These are phyloP conservation scores for Ectropis grisescens DNA, from an alignment of 1,140 invertebrate species.

Conservation along the genomic window DNA sequence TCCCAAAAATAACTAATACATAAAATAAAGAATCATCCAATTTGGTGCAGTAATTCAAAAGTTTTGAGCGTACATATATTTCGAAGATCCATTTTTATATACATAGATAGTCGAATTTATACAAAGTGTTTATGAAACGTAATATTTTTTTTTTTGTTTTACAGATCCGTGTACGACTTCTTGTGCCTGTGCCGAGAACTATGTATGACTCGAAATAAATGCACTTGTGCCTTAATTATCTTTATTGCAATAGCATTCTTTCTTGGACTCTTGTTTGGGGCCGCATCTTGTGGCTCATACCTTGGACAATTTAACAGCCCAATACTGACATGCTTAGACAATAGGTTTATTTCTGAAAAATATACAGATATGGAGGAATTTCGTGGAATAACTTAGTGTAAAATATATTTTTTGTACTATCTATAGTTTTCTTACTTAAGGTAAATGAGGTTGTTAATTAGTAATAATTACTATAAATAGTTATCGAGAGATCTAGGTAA, in stretches of 20 bases:
- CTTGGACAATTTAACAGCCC: slow-evolving; percentile 45
- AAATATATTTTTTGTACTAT: too few relatives aligned
- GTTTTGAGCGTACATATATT: too few relatives aligned
- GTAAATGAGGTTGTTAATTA: too few relatives aligned
- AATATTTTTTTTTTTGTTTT: slow-evolving; percentile 18
- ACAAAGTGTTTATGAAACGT: too few relatives aligned
- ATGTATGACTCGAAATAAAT: slow-evolving; percentile 28
- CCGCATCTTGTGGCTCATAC: slow-evolving; percentile 36
- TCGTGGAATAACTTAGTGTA: slow-evolving; percentile 9
- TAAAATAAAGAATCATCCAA: too few relatives aligned
- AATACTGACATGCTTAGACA: slow-evolving; percentile 44
- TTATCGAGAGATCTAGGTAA: too few relatives aligned
- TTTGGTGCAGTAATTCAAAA: too few relatives aligned
- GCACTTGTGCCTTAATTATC: slow-evolving; percentile 17
- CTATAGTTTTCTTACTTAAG: too few relatives aligned
- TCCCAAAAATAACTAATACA: too few relatives aligned
- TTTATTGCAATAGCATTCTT: slow-evolving; percentile 23
- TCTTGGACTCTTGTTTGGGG: slow-evolving; percentile 38
- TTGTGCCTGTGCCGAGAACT: slow-evolving; percentile 29
- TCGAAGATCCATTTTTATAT: too few relatives aligned
- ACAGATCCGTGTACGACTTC: slow-evolving; percentile 38
- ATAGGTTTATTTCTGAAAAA: slow-evolving; percentile 29
- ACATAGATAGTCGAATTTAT: too few relatives aligned
- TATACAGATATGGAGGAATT: slow-evolving; percentile 19
- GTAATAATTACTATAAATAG: too few relatives aligned